Evolutionary conservation across 2,888 invertebrate genomes (phyloP), one percentile per base, ranked within the genome.

Genomic region (Bellardia bayeri): DNA sequence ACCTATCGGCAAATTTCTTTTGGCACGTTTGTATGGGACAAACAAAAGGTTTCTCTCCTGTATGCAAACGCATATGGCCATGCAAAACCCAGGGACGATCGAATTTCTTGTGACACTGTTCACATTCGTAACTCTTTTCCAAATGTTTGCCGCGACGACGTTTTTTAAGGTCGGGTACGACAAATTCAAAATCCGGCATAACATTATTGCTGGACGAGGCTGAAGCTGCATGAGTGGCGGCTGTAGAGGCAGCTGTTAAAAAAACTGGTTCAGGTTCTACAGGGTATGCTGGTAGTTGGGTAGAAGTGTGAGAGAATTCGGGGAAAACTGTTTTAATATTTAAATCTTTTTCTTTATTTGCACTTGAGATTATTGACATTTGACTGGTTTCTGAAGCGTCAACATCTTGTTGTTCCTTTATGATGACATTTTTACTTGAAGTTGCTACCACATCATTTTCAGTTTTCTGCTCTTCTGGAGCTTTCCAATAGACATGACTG

Each of bases 21-120:
- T 95, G 94, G 89, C 96, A 96, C 3, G 94, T 94, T 0, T 92
- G 91, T 14, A 94, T 93, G 0, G 96, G 96, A 89, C 96, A 96
- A 5, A 95, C 95, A 89, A 96, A 96, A 1, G 96, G 96, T 42
- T 96, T 94, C 91, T 96, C 96, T 0, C 96, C 96, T 0, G 96
- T 96, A 91, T 96, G 96, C 5, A 96, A 94, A 0, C 96, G 94
- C 88, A 95, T 92, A 90, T 96, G 96, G 0, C 96, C 96, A 90
- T 96, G 95, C 69, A 96, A 92, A 49, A 96, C 96, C 96, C 96
- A 96, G 8, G 96, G 96, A 7, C 96, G 94, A 92, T 96, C 95
- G 92, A 96, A 96, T 11, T 94, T 94, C 91, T 96, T 96, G 0
- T 94, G 94, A 90, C 96, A 96, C 23, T 90, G 90, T 2, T 86